These are phyloP conservation scores for Eledona agricola DNA, from an alignment of 2,888 invertebrate genomes.

Conservation along the genomic window DNA sequence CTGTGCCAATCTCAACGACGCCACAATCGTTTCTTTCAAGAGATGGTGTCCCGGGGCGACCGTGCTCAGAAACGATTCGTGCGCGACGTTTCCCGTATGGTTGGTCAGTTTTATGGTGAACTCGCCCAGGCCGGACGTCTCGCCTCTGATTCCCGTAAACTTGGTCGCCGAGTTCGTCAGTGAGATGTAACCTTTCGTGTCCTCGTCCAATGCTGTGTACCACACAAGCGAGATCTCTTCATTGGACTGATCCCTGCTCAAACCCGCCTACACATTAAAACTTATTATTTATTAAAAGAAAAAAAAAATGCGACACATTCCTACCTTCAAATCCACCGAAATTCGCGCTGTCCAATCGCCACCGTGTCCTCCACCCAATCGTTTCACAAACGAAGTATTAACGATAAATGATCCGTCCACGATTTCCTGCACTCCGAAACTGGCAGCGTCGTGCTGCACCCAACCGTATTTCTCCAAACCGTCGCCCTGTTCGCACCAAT, in stretches of 20 bases:
- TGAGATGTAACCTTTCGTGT: conserved; percentile 68
- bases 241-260: conserved; percentile 41
- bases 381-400: conserved; percentile 89
- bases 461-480: conserved; percentile 85
- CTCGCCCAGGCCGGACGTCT: conserved; percentile 79
- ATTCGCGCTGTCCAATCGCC: conserved; percentile 95
- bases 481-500: conserved; percentile 93
- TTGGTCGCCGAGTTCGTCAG: conserved; percentile 65
- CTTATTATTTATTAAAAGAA: background rate
- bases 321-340: conserved; percentile 68
- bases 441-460: conserved; percentile 90
- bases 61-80: conserved; percentile 79
- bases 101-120: conserved; percentile 72
- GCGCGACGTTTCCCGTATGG: conserved; percentile 66
- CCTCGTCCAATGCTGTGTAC: conserved; percentile 84
- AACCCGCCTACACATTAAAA: conserved; percentile 14
- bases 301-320: conserved; percentile 27
- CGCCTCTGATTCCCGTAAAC: conserved; percentile 74
- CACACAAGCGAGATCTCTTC: conserved; percentile 76
- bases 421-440: conserved; percentile 92
- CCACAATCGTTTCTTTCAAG: conserved; percentile 78
- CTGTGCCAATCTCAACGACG: conserved; percentile 71
- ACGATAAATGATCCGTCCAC: conserved; percentile 80
- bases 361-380: conserved; percentile 79
- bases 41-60: conserved; percentile 74